These are phyloP conservation scores for Mesocentrotus franciscanus DNA, from an alignment of 53 echinoderm and acorn worm genomes.

Conservation along the genomic window DNA sequence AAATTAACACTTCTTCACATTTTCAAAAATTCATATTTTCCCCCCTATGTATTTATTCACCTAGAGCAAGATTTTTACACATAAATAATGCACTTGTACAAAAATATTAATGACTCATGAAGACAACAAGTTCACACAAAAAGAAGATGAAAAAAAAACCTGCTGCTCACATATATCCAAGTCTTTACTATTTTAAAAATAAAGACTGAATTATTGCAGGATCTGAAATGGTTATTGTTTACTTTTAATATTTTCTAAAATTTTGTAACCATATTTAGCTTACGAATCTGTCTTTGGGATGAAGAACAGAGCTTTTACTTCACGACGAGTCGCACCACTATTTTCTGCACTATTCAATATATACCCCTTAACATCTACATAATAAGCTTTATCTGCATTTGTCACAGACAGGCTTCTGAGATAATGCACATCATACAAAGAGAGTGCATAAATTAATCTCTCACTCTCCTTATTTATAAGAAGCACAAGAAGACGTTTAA, in stretches of 20 bases:
- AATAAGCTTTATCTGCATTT: background rate
- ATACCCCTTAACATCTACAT: background rate
- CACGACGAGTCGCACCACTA: background rate
- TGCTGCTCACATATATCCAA: background rate
- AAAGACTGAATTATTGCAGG: background rate
- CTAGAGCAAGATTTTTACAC: conserved; percentile 16
- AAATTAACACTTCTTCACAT: background rate
- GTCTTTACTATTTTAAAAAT: background rate
- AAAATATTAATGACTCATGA: background rate
- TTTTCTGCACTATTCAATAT: background rate
- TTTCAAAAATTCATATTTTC: background rate
- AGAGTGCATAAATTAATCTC: too few relatives aligned
- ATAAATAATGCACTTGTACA: conserved; percentile 36
- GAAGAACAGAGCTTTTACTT: background rate
- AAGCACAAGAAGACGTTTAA: too few relatives aligned
- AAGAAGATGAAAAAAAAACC: background rate
- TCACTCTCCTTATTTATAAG: too few relatives aligned
- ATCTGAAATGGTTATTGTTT: background rate
- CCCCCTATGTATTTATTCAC: background rate
- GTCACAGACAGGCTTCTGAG: background rate
- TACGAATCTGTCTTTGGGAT: background rate
- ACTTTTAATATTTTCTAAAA: background rate
- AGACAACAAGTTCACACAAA: background rate
- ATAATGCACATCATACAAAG: too few relatives aligned
- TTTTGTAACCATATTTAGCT: background rate